Evolutionary conservation across 2,888 invertebrate species (phyloP), one percentile per base, ranked within the genome.

Genomic region (Galerucella nymphaeae): DNA sequence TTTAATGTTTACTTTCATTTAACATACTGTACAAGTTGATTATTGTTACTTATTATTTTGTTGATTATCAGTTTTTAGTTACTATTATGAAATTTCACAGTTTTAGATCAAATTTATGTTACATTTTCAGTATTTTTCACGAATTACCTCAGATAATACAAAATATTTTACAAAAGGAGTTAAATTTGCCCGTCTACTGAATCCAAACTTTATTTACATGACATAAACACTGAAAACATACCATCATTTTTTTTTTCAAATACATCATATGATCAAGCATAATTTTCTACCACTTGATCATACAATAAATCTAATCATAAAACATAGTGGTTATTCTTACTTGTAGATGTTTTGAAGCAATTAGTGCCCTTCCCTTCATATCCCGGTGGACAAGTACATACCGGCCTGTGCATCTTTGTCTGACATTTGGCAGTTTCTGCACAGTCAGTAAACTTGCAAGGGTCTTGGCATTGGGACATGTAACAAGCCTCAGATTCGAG

Each of bases 401-500:
- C 91, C 75, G 94, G 94, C 85, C 93, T 91, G 89, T 95, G 95
- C 89, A 93, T 93, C 88, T 93, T 91, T 80, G 93, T 93, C 83
- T 91, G 91, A 86, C 95, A 95, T 84, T 91, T 91, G 79, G 94
- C 94, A 86, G 92, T 91, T 78, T 89, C 85, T 79, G 92, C 93
- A 88, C 94, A 95, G 77, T 92, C 90, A 86, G 91, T 92, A 85
- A 95, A 91, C 86, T 93, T 93, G 88, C 95, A 95, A 80, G 94
- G 94, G 87, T 94, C 92, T 86, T 93, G 92, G 88, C 95, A 95
- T 82, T 91, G 87, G 83, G 92, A 93, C 90, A 93, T 93, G 87
- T 93, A 93, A 88, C 95, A 95, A 84, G 94, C 93, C 89, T 94
- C 93, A 80, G 90, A 92, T 84, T 93, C 92, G 88, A 93, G 92